These are phyloP conservation scores for Megaleporinus macrocephalus DNA, from an alignment of 2,113 vertebrate genomes.

Conservation along the genomic window DNA sequence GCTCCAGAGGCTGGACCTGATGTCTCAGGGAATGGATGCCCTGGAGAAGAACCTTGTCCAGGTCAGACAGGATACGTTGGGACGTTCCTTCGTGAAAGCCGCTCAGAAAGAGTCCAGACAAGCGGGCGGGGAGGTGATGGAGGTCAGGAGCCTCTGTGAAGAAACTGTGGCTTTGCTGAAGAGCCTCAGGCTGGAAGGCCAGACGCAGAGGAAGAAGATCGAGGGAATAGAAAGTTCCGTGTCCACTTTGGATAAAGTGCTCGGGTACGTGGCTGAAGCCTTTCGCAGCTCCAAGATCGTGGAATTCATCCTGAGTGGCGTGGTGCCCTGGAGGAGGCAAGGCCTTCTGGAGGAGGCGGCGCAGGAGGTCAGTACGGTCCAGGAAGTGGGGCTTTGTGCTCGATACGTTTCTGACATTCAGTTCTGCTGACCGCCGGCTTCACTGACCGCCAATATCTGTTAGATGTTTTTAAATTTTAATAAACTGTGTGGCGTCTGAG, in stretches of 20 bases:
- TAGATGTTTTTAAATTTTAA: too few relatives aligned
- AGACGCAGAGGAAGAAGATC: conserved; percentile 77
- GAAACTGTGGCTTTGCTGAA: conserved; percentile 80
- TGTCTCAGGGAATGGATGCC: conserved; percentile 75
- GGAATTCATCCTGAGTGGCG: conserved; percentile 82
- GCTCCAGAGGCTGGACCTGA: conserved; percentile 74
- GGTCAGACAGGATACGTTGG: conserved; percentile 57
- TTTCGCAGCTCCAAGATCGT: conserved; percentile 84
- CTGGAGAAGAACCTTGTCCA: conserved; percentile 74
- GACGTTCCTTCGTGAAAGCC: conserved; percentile 32
- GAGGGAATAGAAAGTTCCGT: conserved; percentile 81
- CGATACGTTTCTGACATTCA: neutral
- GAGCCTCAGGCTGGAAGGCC: conserved; percentile 72
- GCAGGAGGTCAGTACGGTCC: conserved; percentile 78
- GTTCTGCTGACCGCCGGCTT: neutral
- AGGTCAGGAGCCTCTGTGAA: conserved; percentile 65
- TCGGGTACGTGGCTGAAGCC: conserved; percentile 77
- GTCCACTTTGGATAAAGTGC: conserved; percentile 78
- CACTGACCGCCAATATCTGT: neutral
- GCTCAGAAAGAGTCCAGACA: conserved; percentile 14
- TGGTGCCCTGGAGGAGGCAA: conserved; percentile 80
- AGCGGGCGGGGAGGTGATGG: conserved; percentile 45
- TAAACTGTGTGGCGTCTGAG: too few relatives aligned
- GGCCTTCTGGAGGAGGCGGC: conserved; percentile 63
- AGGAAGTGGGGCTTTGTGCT: neutral